Evolutionary conservation across 2,113 vertebrate genomes (phyloP).

Genomic region (Chinchilla lanigera): DNA sequence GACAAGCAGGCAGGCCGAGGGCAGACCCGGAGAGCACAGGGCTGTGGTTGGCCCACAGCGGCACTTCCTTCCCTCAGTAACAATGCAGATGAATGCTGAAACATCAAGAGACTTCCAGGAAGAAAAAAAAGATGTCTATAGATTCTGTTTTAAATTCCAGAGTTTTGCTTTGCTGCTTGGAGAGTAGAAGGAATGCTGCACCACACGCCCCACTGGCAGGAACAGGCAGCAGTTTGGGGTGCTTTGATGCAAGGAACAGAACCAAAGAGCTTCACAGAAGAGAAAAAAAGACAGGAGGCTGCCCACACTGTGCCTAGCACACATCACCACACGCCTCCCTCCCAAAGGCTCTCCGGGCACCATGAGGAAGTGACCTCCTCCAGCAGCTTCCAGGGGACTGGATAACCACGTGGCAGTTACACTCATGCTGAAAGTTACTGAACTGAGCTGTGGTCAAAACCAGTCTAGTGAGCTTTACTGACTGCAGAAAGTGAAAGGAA

Average conservation of each 20-base stretch:
- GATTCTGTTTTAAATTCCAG: not conserved
- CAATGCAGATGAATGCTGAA: not conserved
- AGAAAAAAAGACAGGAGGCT: not conserved
- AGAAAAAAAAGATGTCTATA: not conserved
- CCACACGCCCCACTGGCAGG: accelerated
- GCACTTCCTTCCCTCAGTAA: no score
- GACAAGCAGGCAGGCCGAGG: not conserved
- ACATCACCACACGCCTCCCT: not conserved
- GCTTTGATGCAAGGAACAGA: not conserved
- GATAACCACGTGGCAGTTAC: not conserved
- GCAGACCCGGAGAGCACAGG: not conserved
- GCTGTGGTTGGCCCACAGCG: not conserved
- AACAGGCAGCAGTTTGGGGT: not conserved
- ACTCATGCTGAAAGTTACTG: not conserved
- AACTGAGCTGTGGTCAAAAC: not conserved
- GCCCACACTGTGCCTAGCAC: not conserved
- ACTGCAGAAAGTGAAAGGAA: accelerated
- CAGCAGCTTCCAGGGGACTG: not conserved
- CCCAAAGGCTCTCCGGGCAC: accelerated
- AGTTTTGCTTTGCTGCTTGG: not conserved
- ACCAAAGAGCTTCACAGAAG: not conserved
- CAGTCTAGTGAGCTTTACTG: not conserved
- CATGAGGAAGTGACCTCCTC: not conserved
- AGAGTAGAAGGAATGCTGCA: not conserved
- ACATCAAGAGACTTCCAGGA: not conserved